Conservation (phyloP, 1,140 invertebrate genomes). For the Steinernema khuongi region DNA sequence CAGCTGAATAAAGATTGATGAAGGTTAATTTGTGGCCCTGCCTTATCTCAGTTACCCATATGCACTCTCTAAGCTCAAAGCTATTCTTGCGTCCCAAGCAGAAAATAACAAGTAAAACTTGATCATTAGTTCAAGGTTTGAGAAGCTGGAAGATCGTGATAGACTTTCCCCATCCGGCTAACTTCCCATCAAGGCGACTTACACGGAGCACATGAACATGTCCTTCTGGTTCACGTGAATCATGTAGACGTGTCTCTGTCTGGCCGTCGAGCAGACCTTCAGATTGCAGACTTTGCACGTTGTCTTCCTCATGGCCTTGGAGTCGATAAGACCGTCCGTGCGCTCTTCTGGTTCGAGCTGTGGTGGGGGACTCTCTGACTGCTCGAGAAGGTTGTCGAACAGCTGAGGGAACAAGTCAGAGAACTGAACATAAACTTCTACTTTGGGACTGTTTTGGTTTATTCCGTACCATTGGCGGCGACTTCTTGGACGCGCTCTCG, state of each 20-base stretch:
- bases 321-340: conserved; percentile 24
- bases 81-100: no score
- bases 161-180: no score
- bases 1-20: conserved; percentile 24
- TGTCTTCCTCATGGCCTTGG: conserved; percentile 28
- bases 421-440: conserved; percentile 10
- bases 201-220: conserved; percentile 28
- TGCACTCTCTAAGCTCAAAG: no score
- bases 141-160: no score
- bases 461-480: neutral
- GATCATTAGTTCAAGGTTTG: no score
- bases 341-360: conserved; percentile 13
- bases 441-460: neutral
- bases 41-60: no score
- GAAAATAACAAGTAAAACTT: no score
- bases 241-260: conserved; percentile 50
- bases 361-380: neutral
- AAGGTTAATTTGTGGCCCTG: no score
- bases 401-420: neutral
- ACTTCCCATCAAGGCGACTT: conserved; percentile 6
- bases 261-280: conserved; percentile 43
- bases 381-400: neutral
- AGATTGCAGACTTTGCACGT: conserved; percentile 41
- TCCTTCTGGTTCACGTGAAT: conserved; percentile 46
- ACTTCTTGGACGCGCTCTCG: neutral